phyloP scores from a whole-genome alignment of 30 jellyfish, hydroid and myxozoan species.

The Aurelia aurita region DNA sequence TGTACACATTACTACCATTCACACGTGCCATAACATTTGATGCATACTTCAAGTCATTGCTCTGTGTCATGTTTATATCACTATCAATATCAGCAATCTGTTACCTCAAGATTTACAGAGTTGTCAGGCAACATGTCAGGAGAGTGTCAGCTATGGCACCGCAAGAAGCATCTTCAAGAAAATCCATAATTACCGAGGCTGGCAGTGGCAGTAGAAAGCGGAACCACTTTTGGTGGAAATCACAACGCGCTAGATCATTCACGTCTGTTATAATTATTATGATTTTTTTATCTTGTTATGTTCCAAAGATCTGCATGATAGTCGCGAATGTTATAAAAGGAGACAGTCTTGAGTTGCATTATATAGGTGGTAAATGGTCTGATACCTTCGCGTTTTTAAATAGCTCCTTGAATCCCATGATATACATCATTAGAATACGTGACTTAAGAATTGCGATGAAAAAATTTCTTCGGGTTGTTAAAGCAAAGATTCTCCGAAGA shows the following conservation, averaged over 20 bases:
- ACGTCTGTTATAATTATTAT: slow-evolving; percentile 4
- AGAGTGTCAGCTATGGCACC: not conserved
- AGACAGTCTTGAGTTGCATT: not conserved
- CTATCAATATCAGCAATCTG: slow-evolving; percentile 4
- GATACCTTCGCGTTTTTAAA: slow-evolving; percentile 17
- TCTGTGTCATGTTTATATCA: slow-evolving; percentile 8
- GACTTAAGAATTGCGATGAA: slow-evolving; percentile 2
- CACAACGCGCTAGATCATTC: slow-evolving; percentile 3
- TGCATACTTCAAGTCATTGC: slow-evolving; percentile 12
- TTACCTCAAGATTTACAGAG: slow-evolving; percentile 3
- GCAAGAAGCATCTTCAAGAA: not conserved
- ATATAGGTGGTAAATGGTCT: slow-evolving; percentile 24
- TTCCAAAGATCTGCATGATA: slow-evolving; percentile 17
- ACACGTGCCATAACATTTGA: not conserved
- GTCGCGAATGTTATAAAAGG: not conserved
- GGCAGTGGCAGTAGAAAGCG: not conserved
- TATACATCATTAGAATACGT: slow-evolving; percentile 1
- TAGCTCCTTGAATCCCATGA: slow-evolving; percentile 54
- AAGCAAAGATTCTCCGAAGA: too few relatives aligned
- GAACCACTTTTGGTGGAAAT: not conserved
- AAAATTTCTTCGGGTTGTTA: not conserved
- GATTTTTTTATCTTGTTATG: slow-evolving; percentile 1
- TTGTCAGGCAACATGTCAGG: slow-evolving; percentile 9
- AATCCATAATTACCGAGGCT: not conserved
- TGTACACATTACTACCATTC: slow-evolving; percentile 26